Evolutionary conservation across 2,888 invertebrate genomes (phyloP), one percentile per base, ranked within the genome.

Genomic region (Lutraria lutraria): DNA sequence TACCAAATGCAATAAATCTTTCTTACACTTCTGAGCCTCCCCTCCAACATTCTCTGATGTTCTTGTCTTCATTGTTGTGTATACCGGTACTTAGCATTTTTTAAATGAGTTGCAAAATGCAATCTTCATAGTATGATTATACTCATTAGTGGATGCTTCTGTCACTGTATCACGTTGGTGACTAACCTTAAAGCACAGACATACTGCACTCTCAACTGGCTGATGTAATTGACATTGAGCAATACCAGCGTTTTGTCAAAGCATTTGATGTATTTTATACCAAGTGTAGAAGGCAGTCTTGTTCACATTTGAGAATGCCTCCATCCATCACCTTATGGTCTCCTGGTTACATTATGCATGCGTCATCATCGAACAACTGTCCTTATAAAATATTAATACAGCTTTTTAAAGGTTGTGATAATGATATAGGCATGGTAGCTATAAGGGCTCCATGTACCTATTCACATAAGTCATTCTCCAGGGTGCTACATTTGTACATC

Each of bases 251-350:
- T 56, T 56, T 8, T 13, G 19, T 3, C 56, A 15, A 56, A 56
- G 19, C 56, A 56, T 56, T 68, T 68, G n/a, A 68, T 68, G 63
- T 68, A 68, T 25, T 68, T 68, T 68, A 0, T 68, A 68, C 63
- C 43, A 68, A 68, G 63, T 68, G 63, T 68, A 68, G n/a, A 68
- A 25, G 6, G n/a, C 63, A 25, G 63, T n/a, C 25, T 25, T 68
- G n/a, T 68, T 68, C 25, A 25, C 25, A 12, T n/a, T 68, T 25
- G n/a, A 68, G n/a, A 68, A 68, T 25, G 25, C 63, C n/a, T 25
- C 2, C 63, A 68, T 68, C 63, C n/a, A 68, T 68, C 63, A 68
- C 63, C n/a, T 43, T 43, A 68, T n/a, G 25, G n/a, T 25, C 63
- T 25, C 25, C 63, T n/a, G n/a, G 63, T 68, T 68, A 68, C 63